Evolutionary conservation across 2,113 vertebrate genomes (phyloP).

Genomic region (Rhinichthys klamathensis): DNA sequence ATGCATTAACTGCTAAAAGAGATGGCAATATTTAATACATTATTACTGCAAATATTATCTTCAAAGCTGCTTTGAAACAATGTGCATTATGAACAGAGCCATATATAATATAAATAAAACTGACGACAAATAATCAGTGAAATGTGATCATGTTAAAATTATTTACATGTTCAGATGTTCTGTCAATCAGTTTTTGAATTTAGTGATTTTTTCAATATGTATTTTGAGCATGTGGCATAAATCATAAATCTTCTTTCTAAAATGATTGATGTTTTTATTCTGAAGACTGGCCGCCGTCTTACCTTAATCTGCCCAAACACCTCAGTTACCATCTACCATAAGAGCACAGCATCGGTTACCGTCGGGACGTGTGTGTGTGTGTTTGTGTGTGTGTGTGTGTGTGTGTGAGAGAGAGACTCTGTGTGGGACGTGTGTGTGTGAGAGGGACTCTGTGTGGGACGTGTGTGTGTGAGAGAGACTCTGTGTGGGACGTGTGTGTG

Average conservation of each 20-base stretch:
- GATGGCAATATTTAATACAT: too few species aligned
- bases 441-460: not conserved
- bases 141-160: not conserved
- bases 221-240: not conserved
- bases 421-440: not conserved
- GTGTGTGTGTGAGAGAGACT: not conserved
- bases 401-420: not conserved
- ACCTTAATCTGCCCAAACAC: constrained; percentile 51
- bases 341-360: constrained; percentile 10
- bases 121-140: too few species aligned
- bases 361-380: not conserved
- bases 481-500: too few species aligned
- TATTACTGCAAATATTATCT: too few species aligned
- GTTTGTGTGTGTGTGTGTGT: not conserved
- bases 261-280: not conserved
- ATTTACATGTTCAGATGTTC: not conserved
- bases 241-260: not conserved
- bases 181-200: not conserved
- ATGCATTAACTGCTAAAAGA: too few species aligned
- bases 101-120: too few species aligned
- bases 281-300: not conserved
- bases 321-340: constrained; percentile 35
- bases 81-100: too few species aligned
- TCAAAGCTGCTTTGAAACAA: too few species aligned
- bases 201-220: not conserved